These are phyloP conservation scores for Omphaloscelis lunosa DNA, from an alignment of 2,888 invertebrate species.

Conservation along the genomic window DNA sequence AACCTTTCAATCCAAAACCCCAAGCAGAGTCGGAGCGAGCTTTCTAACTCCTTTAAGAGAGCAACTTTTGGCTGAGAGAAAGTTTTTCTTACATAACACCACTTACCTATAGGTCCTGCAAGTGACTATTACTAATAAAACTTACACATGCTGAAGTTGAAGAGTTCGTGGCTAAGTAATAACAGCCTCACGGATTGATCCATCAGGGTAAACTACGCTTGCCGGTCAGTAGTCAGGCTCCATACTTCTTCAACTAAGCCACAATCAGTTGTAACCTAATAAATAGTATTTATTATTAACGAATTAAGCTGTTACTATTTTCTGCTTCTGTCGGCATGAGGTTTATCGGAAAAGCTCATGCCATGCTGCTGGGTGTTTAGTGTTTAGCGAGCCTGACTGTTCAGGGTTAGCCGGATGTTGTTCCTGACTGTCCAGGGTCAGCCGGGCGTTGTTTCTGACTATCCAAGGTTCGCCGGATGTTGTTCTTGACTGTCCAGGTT, in stretches of 20 bases:
- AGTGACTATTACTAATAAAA: not conserved
- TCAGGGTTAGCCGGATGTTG: too few species aligned
- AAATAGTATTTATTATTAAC: not conserved
- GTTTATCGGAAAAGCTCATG: not conserved
- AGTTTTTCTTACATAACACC: slow-evolving; percentile 37
- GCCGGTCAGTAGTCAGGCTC: too few species aligned
- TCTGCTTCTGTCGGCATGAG: not conserved
- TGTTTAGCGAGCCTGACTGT: not conserved
- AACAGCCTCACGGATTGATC: too few species aligned
- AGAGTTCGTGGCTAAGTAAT: too few species aligned
- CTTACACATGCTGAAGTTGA: not conserved
- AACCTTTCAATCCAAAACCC: not conserved
- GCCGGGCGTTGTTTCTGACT: too few species aligned
- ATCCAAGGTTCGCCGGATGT: too few species aligned
- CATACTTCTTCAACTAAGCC: not conserved
- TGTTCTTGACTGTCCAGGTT: too few species aligned
- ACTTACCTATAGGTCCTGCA: slow-evolving; percentile 15
- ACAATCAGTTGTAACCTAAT: not conserved
- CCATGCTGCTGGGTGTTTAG: not conserved
- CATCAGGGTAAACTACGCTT: too few species aligned
- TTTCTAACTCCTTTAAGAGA: slow-evolving; percentile 26
- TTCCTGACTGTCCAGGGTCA: too few species aligned
- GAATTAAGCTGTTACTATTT: too few species aligned
- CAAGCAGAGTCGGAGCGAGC: not conserved
- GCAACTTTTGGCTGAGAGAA: slow-evolving; percentile 25